These are phyloP conservation scores for Sminthurides bifidus DNA, from an alignment of 1,140 invertebrate genomes.

Conservation along the genomic window DNA sequence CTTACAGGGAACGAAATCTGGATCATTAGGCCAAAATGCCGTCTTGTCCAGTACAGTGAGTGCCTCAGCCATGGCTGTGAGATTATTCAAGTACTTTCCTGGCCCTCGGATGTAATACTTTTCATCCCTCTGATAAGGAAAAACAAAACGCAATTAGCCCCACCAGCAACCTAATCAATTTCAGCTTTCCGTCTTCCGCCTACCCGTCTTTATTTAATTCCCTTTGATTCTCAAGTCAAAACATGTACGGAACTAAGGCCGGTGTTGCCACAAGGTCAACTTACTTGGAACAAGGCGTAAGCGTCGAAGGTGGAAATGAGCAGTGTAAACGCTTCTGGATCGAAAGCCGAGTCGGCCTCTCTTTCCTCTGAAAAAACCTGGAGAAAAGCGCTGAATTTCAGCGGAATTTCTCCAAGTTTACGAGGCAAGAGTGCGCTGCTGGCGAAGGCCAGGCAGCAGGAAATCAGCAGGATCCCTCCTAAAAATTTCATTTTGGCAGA, in stretches of 20 bases:
- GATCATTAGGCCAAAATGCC: conserved; percentile 34
- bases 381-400: conserved; percentile 28
- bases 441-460: too few relatives aligned
- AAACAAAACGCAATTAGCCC: background rate
- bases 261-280: too few relatives aligned
- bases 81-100: conserved; percentile 28
- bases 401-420: conserved; percentile 5
- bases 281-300: background rate
- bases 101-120: conserved; percentile 32
- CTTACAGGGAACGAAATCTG: conserved; percentile 32
- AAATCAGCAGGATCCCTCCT: too few relatives aligned
- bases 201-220: too few relatives aligned
- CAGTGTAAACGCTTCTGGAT: conserved; percentile 30
- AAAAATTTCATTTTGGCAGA: too few relatives aligned
- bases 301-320: conserved; percentile 34
- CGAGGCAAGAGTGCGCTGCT: conserved; percentile 13
- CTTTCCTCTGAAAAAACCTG: conserved; percentile 30
- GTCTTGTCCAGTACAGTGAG: conserved; percentile 26
- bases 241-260: too few relatives aligned
- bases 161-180: too few relatives aligned
- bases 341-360: conserved; percentile 13
- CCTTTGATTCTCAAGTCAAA: too few relatives aligned
- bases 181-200: too few relatives aligned
- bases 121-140: conserved; percentile 13
- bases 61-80: conserved; percentile 30